Percentiles rank a stretch among this genome's conserved stretches.
phyloP scores from a whole-genome alignment of 1,140 invertebrate species.

The Nephila pilipes region DNA sequence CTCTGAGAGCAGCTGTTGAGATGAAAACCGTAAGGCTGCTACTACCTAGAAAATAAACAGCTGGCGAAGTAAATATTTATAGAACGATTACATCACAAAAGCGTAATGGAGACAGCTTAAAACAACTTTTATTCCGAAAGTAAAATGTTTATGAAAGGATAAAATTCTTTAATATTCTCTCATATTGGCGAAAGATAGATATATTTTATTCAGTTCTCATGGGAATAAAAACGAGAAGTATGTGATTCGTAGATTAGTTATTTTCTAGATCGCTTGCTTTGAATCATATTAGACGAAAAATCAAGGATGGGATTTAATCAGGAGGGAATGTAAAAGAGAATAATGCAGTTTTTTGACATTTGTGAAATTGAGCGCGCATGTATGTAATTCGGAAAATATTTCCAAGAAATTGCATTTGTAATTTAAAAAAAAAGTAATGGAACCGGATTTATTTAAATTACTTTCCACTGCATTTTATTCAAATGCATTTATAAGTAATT shows the following conservation, averaged over 20 bases:
- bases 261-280: background rate
- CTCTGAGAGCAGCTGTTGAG: background rate
- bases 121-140: conserved; percentile 14
- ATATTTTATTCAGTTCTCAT: background rate
- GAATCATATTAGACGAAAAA: background rate
- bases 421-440: too few relatives aligned
- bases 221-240: background rate
- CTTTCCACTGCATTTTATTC: too few relatives aligned
- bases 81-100: background rate
- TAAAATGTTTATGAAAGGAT: conserved; percentile 26
- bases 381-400: too few relatives aligned
- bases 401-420: too few relatives aligned
- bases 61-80: background rate
- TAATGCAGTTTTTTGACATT: background rate
- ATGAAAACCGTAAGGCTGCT: background rate
- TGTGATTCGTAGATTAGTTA: background rate
- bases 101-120: conserved; percentile 12
- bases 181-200: background rate
- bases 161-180: background rate
- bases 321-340: background rate
- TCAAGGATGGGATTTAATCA: too few relatives aligned
- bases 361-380: too few relatives aligned
- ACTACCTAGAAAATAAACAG: background rate
- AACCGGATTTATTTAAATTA: too few relatives aligned
- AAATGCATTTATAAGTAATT: too few relatives aligned